Evolutionary conservation across 2,888 invertebrate genomes (phyloP).

Genomic region (Blastobasis lacticolella): DNA sequence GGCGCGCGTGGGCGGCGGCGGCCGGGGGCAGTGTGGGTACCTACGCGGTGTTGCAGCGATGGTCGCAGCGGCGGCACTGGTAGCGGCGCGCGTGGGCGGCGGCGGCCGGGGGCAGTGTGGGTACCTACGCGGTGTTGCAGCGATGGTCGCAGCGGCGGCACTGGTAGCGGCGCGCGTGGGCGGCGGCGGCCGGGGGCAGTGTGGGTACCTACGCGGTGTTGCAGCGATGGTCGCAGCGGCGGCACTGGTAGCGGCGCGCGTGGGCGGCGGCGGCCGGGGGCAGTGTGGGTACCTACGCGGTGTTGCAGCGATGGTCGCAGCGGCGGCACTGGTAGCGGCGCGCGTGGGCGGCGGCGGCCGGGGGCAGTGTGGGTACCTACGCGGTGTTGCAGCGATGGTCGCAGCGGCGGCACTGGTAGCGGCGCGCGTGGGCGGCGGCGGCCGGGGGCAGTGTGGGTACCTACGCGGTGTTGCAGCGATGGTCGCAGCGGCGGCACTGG

Average conservation of each 20-base stretch:
- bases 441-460: constrained; percentile 32
- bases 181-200: constrained; percentile 35
- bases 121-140: constrained; percentile 47
- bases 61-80: constrained; percentile 35
- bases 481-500: constrained; percentile 38
- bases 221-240: constrained; percentile 23
- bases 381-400: constrained; percentile 38
- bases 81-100: constrained; percentile 39
- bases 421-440: constrained; percentile 31
- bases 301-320: constrained; percentile 40
- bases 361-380: constrained; percentile 35
- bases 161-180: constrained; percentile 28
- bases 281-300: constrained; percentile 35
- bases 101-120: constrained; percentile 25
- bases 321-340: constrained; percentile 28
- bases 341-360: constrained; percentile 24
- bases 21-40: constrained; percentile 26
- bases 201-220: constrained; percentile 32
- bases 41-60: constrained; percentile 46
- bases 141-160: constrained; percentile 38
- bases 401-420: constrained; percentile 40
- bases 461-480: constrained; percentile 44
- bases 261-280: constrained; percentile 45
- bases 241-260: constrained; percentile 44
- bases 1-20: constrained; percentile 32